Base-by-base conservation (phyloP, 2,797 vertebrate species). In the Pygocentrus nattereri region DNA sequence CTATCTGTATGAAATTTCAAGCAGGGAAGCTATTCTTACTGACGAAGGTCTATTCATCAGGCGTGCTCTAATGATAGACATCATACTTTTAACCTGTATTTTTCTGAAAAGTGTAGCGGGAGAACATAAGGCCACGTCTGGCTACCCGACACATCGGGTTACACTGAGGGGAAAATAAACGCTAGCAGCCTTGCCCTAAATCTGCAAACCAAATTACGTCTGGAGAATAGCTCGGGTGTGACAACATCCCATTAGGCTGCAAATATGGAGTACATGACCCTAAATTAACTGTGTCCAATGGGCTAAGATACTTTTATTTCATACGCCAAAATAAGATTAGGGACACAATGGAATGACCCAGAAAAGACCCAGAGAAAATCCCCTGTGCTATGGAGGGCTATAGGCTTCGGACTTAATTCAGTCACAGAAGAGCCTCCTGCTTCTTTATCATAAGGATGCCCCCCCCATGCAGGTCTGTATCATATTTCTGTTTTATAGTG, bases 301-400 rank as follows among this genome's bases (percentile, higher is more conserved):
- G 85, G 89, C 86, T 84, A 74, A 83, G 87, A 94, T 91, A 90
- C 91, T 92, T 93, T 94, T 91, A 91, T 92, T 94, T 91, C 88
- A 91, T 91, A 92, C 83, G 85, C 83, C 84, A 82, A 92, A 93
- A 93, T 92, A 85, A 92, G 91, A 93, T 93, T 93, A 91, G 85
- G 83, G 87, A 85, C 88, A 88, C 85, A 62, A 85, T 86, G 77
- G 87, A 90, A 86, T 93, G 91, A 93, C 91, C 91, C 90, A 88
- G 87, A 91, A 91, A 91, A 91, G 87, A 90, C 87, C 92, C 88
- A 50, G 82, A 68, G 80, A 84, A 70, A 92, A 92, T 93, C 88
- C 81, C 88, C 91, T 90, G 87, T 69, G 73, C 72, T 67, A 85
- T 84, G 89, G 84, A 80, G 38, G 65, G 59, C 70, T 25, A 62